phyloP scores from a whole-genome alignment of 1,140 invertebrate genomes.

The Oscheius sp. region DNA sequence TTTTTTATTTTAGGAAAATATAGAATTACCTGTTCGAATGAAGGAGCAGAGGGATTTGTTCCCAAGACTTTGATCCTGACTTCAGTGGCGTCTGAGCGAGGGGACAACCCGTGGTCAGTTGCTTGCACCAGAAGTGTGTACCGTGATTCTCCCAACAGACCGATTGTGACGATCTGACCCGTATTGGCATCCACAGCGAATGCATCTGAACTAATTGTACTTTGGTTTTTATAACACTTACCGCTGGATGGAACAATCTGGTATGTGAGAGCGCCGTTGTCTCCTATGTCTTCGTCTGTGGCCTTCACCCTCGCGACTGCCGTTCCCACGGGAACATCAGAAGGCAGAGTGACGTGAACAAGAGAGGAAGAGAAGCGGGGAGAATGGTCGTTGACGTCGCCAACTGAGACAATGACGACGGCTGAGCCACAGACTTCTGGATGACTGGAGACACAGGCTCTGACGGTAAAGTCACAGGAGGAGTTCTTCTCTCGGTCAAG shows the following conservation, averaged over 20 bases:
- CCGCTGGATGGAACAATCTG: slow-evolving; percentile 17
- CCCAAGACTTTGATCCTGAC: slow-evolving; percentile 34
- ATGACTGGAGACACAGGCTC: slow-evolving; percentile 43
- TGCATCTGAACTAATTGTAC: not conserved
- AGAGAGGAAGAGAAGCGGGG: slow-evolving; percentile 37
- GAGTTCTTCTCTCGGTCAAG: slow-evolving; percentile 22
- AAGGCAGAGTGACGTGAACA: slow-evolving; percentile 38
- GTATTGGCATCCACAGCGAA: slow-evolving; percentile 44
- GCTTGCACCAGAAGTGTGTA: slow-evolving; percentile 35
- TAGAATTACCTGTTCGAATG: slow-evolving; percentile 44
- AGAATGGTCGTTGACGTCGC: slow-evolving; percentile 50
- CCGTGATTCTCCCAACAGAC: slow-evolving; percentile 9
- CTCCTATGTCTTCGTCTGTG: slow-evolving; percentile 42
- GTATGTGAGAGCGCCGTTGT: slow-evolving; percentile 43
- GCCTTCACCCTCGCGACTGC: slow-evolving; percentile 39
- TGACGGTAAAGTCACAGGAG: slow-evolving; percentile 24
- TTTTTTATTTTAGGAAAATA: slow-evolving; percentile 10
- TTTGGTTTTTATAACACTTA: not conserved
- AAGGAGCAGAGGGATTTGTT: slow-evolving; percentile 45
- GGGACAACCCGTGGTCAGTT: slow-evolving; percentile 39
- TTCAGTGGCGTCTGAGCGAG: slow-evolving; percentile 25
- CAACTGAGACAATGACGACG: slow-evolving; percentile 36
- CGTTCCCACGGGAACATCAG: slow-evolving; percentile 40
- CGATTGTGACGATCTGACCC: slow-evolving; percentile 34
- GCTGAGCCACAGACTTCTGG: slow-evolving; percentile 39